Percentiles rank a stretch among this genome's conserved stretches.
Conservation (phyloP, 2,888 invertebrate genomes). For the Drosophila prostipennis region DNA sequence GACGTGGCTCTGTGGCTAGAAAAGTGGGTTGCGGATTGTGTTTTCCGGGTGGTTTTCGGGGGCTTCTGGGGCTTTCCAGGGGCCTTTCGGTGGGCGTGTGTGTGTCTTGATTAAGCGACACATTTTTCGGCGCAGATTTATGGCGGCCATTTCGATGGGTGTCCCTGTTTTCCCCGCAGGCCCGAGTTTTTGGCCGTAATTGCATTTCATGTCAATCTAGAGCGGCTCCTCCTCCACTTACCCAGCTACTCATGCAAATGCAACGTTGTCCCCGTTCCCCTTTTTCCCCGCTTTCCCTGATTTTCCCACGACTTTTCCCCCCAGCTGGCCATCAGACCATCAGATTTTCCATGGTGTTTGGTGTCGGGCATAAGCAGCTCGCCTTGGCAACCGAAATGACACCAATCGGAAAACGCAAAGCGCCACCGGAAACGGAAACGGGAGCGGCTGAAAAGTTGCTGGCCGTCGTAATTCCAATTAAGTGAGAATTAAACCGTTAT, state of each 20-base stretch:
- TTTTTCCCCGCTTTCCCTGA: background rate
- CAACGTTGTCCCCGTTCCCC: conserved; percentile 1
- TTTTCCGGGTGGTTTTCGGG: background rate
- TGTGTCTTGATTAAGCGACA: conserved; percentile 62
- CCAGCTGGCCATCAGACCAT: conserved; percentile 15
- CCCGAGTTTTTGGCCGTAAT: conserved; percentile 64
- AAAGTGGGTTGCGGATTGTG: conserved; percentile 10
- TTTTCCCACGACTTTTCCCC: conserved; percentile 4
- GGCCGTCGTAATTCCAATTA: conserved; percentile 72
- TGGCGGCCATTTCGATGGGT: conserved; percentile 74
- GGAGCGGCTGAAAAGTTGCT: conserved; percentile 29
- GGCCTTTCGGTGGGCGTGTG: conserved; percentile 5
- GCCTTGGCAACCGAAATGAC: conserved; percentile 64
- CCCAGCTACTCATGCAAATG: conserved; percentile 61
- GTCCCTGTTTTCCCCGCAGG: conserved; percentile 18
- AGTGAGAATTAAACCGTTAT: conserved; percentile 74
- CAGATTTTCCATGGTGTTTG: conserved; percentile 36
- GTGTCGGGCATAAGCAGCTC: conserved; percentile 58
- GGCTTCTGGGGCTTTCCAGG: background rate
- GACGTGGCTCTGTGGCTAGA: conserved; percentile 35
- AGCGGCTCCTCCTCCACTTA: conserved; percentile 14
- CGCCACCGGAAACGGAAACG: conserved; percentile 32
- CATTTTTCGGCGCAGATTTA: conserved; percentile 67
- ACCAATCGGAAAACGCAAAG: conserved; percentile 44
- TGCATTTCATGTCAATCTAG: conserved; percentile 78